Evolutionary conservation across 2,888 invertebrate species (phyloP).

Genomic region (Tyria jacobaeae): DNA sequence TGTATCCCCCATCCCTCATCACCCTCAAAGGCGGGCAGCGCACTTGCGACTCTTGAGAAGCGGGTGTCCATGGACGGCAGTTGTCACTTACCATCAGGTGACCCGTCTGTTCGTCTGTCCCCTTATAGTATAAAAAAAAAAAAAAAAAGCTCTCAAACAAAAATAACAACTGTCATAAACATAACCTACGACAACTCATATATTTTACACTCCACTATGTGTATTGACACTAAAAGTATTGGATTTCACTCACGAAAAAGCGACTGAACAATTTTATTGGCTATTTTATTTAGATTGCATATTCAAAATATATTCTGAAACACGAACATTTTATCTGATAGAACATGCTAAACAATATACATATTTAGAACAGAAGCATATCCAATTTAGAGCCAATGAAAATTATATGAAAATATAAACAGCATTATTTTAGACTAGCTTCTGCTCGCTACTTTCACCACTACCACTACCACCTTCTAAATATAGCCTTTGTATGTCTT

Average conservation of each 20-base stretch:
- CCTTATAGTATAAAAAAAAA: too few relatives aligned
- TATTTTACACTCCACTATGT: slow-evolving; percentile 14
- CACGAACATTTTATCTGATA: slow-evolving; percentile 7
- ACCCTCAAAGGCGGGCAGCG: too few relatives aligned
- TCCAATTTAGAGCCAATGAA: neutral
- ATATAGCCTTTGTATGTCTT: too few relatives aligned
- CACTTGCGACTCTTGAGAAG: too few relatives aligned
- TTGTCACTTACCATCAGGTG: too few relatives aligned
- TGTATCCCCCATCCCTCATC: too few relatives aligned
- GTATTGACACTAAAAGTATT: slow-evolving; percentile 20
- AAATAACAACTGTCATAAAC: slow-evolving; percentile 9
- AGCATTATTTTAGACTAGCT: neutral
- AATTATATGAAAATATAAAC: neutral
- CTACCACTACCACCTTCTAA: too few relatives aligned
- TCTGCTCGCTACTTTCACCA: too few relatives aligned
- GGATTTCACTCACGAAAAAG: slow-evolving; percentile 10
- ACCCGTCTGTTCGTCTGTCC: too few relatives aligned
- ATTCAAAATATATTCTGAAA: slow-evolving; percentile 6
- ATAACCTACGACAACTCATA: slow-evolving; percentile 9
- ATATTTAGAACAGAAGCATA: neutral
- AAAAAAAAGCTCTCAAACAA: neutral
- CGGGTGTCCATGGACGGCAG: too few relatives aligned
- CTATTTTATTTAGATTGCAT: slow-evolving; percentile 13
- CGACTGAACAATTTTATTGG: slow-evolving; percentile 3
- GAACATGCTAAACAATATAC: neutral